A percentile compares a stretch with the other conserved stretches of the same genome.
Evolutionary conservation across 2,888 invertebrate species (phyloP).

Genomic region (Trilocha varians): DNA sequence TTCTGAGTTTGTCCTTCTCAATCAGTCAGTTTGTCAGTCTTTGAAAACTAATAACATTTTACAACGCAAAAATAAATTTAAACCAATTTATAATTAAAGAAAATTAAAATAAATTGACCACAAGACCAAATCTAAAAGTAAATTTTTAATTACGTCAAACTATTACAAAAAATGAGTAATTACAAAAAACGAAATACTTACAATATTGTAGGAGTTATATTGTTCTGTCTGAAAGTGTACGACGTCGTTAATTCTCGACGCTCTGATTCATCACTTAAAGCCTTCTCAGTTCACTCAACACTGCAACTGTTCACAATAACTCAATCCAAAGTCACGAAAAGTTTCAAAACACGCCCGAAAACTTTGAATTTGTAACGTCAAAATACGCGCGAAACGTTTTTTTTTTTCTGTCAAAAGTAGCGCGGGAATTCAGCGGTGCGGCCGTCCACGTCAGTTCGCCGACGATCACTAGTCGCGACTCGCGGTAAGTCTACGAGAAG

Average conservation of each 20-base stretch:
- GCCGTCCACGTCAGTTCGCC: slow-evolving; percentile 64
- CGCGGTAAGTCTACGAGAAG: slow-evolving; percentile 70
- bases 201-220: slow-evolving; percentile 44
- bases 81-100: too few relatives aligned
- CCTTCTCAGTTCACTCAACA: slow-evolving; percentile 41
- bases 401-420: slow-evolving; percentile 55
- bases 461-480: slow-evolving; percentile 69
- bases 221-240: too few relatives aligned
- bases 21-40: too few relatives aligned
- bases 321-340: slow-evolving; percentile 25
- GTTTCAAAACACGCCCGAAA: slow-evolving; percentile 39
- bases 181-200: too few relatives aligned
- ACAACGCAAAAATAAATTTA: too few relatives aligned
- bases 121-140: too few relatives aligned
- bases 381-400: slow-evolving; percentile 65
- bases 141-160: too few relatives aligned
- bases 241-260: slow-evolving; percentile 73
- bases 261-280: slow-evolving; percentile 35
- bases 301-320: slow-evolving; percentile 40
- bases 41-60: too few relatives aligned
- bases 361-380: slow-evolving; percentile 51
- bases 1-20: too few relatives aligned
- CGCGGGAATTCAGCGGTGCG: slow-evolving; percentile 42
- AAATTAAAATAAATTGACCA: too few relatives aligned
- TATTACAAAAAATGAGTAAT: too few relatives aligned